Conservation (phyloP, 2,797 vertebrate species). For the Trachops cirrhosus region DNA sequence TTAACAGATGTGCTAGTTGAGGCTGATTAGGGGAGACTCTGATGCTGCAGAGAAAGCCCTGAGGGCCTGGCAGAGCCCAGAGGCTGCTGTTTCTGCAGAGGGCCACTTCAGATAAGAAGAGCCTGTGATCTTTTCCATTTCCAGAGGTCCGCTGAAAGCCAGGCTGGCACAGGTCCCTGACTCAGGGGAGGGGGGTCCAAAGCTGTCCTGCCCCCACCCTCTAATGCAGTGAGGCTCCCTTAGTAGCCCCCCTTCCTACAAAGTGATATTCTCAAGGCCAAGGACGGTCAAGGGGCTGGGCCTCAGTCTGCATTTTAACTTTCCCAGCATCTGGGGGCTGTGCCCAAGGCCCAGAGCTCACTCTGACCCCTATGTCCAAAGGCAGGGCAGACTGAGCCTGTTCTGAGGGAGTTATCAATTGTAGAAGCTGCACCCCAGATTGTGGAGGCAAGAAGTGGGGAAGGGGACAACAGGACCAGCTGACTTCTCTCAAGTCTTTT, state of each 20-base stretch:
- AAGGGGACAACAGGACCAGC: not conserved
- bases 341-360: not conserved
- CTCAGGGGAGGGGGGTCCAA: not conserved
- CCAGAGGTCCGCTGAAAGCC: not conserved
- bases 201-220: not conserved
- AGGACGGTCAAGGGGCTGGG: not conserved
- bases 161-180: not conserved
- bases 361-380: not conserved
- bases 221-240: not conserved
- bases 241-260: not conserved
- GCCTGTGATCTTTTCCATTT: not conserved
- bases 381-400: not conserved
- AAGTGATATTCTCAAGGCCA: not conserved
- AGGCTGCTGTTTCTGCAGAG: not conserved
- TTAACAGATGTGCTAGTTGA: not conserved
- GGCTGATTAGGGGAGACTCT: not conserved
- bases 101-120: not conserved
- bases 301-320: constrained; percentile 22
- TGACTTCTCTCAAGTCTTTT: not conserved
- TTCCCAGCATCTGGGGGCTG: not conserved
- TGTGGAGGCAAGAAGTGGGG: not conserved
- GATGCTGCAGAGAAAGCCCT: not conserved
- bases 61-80: not conserved
- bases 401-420: constrained; percentile 26
- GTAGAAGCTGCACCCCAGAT: constrained; percentile 17